Base-by-base conservation (phyloP, 2,113 vertebrate genomes). In the Psilopogon haemacephalus region DNA sequence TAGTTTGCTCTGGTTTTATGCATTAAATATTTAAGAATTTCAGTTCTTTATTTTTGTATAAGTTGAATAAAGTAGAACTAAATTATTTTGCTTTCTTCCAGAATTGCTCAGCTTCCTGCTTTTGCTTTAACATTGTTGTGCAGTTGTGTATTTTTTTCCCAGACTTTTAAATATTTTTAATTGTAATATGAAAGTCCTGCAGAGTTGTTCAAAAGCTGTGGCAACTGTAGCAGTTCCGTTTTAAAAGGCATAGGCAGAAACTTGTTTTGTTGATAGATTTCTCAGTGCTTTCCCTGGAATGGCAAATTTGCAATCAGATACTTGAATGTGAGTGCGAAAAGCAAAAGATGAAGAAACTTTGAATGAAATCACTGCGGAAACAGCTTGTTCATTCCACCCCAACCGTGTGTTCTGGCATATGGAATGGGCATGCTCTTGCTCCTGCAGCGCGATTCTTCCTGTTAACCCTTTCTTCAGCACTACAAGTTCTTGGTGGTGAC, bases 381-480 rank as follows among this genome's bases (percentile, higher is more conserved):
- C 17, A 68, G 60, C 3, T 30, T 55, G 8, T 62, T 44, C 42
- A 44, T 30, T 37, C 12, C 0, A 1, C 24, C 24, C 15, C 52
- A 38, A 0, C 33, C 0, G 4, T 19, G 32, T 1, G 0, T 64
- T 81, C 30, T 74, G 48, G 11, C 5, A 4, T 42, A 44, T 35
- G 64, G 37, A 48, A 2, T 15, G 50, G 79, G n/a, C 7, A 46
- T 30, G 8, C 20, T 0, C 32, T 44, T 59, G 35, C 7, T 82
- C 58, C 58, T 58, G 58, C 28, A 16, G n/a, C 1, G 0, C 8
- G 2, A 12, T 70, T 42, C 10, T 2, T 46, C 18, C 19, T 4
- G 2, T 69, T 76, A 26, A 26, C 18, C 27, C 20, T 65, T 40
- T 62, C 35, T 54, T 70, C 32, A 35, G 62, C 72, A 19, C 38